phyloP scores from a whole-genome alignment of 2,888 invertebrate species.

The Rhamphomyia laevipes region DNA sequence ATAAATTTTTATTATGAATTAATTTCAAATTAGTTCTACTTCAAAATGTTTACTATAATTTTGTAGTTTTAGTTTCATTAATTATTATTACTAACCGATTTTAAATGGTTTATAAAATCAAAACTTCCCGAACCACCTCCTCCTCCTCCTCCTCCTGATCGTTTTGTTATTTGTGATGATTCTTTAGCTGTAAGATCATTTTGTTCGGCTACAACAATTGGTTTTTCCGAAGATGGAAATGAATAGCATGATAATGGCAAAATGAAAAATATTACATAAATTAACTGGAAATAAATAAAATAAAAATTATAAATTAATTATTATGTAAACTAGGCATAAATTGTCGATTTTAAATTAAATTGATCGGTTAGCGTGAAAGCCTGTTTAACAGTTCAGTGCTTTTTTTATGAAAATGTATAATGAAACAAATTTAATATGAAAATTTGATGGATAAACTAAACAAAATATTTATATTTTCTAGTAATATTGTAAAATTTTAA shows the following conservation, averaged over 20 bases:
- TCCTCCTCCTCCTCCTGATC: conserved; percentile 19
- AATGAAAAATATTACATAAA: neutral
- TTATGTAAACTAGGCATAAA: too few species aligned
- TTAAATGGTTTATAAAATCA: conserved; percentile 32
- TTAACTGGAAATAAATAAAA: neutral
- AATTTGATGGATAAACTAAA: too few species aligned
- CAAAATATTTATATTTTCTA: too few species aligned
- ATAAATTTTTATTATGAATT: too few species aligned
- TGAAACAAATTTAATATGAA: too few species aligned
- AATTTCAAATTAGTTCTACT: too few species aligned
- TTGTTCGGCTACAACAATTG: neutral
- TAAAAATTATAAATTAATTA: neutral
- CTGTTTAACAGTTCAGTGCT: too few species aligned
- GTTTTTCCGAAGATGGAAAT: neutral
- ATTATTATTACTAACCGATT: conserved; percentile 20
- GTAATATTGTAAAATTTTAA: too few species aligned
- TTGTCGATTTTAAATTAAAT: too few species aligned
- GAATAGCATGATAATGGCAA: neutral
- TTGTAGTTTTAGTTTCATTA: neutral
- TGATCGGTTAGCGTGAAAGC: too few species aligned
- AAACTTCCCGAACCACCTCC: conserved; percentile 23
- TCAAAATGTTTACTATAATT: neutral
- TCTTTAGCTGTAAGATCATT: conserved; percentile 28
- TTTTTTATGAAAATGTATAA: too few species aligned
- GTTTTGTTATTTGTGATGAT: conserved; percentile 25